Percentiles rank a stretch among this genome's conserved stretches.
Evolutionary conservation across 1,140 invertebrate genomes (phyloP).

Genomic region (Meloidogyne floridensis): DNA sequence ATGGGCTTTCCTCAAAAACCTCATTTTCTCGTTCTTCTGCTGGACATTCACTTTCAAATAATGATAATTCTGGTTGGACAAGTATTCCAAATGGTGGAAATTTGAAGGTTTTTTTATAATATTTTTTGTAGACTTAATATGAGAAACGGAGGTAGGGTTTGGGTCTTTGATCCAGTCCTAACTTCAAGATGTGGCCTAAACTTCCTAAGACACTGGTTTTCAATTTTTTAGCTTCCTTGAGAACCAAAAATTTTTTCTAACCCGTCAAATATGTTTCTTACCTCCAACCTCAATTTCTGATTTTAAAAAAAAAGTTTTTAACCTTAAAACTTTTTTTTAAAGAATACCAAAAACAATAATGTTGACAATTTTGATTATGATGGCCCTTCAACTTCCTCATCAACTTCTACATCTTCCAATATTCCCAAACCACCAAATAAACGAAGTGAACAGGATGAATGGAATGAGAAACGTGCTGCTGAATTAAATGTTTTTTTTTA

Average conservation of each 20-base stretch:
- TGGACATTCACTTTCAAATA: background rate
- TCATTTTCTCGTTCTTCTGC: slow-evolving; percentile 32
- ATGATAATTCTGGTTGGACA: slow-evolving; percentile 14
- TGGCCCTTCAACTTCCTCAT: background rate
- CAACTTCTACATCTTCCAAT: slow-evolving; percentile 11
- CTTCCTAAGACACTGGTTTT: no score
- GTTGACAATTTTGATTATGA: background rate
- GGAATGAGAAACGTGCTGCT: slow-evolving; percentile 1
- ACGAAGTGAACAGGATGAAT: slow-evolving; percentile 19
- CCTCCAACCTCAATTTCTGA: no score
- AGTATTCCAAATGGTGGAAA: slow-evolving; percentile 21
- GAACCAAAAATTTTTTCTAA: no score
- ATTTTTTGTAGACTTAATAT: no score
- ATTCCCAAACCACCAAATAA: slow-evolving; percentile 18
- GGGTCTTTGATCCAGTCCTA: no score
- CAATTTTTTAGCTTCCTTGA: no score
- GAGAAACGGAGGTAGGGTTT: no score
- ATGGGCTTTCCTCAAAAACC: slow-evolving; percentile 37
- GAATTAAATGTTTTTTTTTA: slow-evolving; percentile 22
- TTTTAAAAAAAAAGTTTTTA: no score
- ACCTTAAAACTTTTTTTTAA: background rate
- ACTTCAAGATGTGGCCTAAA: no score
- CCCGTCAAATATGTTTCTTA: no score
- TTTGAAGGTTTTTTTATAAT: background rate
- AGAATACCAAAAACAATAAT: background rate